Conservation (phyloP, 2,888 invertebrate species). For the Sceliomorpha sp. region DNA sequence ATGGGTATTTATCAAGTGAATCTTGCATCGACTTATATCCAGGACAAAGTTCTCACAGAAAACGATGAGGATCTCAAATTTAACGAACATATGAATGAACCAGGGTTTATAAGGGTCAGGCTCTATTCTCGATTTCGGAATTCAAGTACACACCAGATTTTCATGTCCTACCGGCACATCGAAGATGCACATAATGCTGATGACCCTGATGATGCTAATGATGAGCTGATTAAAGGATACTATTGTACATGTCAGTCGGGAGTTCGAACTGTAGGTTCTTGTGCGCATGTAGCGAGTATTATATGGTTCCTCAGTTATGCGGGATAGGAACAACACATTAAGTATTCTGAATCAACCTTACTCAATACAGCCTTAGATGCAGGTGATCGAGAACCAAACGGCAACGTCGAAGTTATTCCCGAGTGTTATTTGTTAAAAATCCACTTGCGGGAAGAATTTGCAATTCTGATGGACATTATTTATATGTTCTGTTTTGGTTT, state of each 20-base stretch:
- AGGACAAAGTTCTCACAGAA: constrained; percentile 27
- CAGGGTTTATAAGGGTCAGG: constrained; percentile 29
- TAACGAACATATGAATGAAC: constrained; percentile 24
- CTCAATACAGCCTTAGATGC: no score
- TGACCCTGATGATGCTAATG: background rate
- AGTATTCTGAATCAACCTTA: no score
- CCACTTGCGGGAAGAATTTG: no score
- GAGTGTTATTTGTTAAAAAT: no score
- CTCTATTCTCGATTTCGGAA: constrained; percentile 24
- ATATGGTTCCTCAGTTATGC: constrained; percentile 3
- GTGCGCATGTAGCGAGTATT: constrained; percentile 1
- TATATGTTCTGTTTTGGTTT: no score
- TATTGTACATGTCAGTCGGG: background rate
- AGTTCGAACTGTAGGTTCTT: background rate
- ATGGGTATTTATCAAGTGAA: constrained; percentile 38
- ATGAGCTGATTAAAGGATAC: background rate
- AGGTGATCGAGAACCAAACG: no score
- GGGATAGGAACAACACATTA: no score
- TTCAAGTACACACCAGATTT: background rate
- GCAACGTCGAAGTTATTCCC: no score
- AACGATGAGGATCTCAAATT: constrained; percentile 31
- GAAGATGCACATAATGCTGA: no score
- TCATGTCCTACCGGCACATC: constrained; percentile 6
- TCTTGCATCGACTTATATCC: constrained; percentile 28
- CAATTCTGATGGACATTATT: no score